A percentile compares a stretch with the other conserved stretches of the same genome.
Conservation (phyloP, 2,888 invertebrate genomes). For the Ormyrus thymus region DNA sequence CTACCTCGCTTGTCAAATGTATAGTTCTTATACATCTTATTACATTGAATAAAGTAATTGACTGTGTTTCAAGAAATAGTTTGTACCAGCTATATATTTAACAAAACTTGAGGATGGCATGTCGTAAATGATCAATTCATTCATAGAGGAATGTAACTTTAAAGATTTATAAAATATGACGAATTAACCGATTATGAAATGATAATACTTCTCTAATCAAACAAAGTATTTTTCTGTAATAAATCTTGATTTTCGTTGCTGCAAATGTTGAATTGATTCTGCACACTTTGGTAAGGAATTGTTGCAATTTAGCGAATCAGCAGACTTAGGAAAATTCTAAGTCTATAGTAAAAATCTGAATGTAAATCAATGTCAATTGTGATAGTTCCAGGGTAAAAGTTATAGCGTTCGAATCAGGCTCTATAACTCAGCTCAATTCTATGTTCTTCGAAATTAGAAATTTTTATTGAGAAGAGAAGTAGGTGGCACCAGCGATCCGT, state of each 20-base stretch:
- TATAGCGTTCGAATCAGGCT: conserved; percentile 15
- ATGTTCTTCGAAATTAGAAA: conserved; percentile 24
- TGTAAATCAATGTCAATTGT: conserved; percentile 47
- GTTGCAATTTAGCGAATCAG: conserved; percentile 15
- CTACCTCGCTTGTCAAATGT: conserved; percentile 50
- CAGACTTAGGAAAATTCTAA: conserved; percentile 32
- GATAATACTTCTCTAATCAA: conserved; percentile 14
- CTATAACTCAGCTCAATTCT: conserved; percentile 21
- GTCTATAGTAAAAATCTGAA: neutral
- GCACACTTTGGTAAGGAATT: conserved; percentile 39
- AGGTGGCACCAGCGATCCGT: conserved; percentile 57
- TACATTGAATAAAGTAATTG: conserved; percentile 17
- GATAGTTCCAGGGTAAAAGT: conserved; percentile 37
- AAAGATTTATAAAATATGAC: conserved; percentile 40
- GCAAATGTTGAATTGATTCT: conserved; percentile 28
- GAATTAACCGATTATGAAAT: conserved; percentile 28
- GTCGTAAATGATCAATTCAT: conserved; percentile 31
- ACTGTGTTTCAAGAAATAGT: conserved; percentile 31
- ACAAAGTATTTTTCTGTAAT: conserved; percentile 18
- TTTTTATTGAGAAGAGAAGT: conserved; percentile 40
- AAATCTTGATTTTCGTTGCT: neutral
- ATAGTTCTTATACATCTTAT: conserved; percentile 38
- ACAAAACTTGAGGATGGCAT: conserved; percentile 9
- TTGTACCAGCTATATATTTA: conserved; percentile 26
- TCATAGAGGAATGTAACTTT: conserved; percentile 22